These are phyloP conservation scores for Riptortus pedestris DNA, from an alignment of 1,140 invertebrate genomes.

Conservation along the genomic window DNA sequence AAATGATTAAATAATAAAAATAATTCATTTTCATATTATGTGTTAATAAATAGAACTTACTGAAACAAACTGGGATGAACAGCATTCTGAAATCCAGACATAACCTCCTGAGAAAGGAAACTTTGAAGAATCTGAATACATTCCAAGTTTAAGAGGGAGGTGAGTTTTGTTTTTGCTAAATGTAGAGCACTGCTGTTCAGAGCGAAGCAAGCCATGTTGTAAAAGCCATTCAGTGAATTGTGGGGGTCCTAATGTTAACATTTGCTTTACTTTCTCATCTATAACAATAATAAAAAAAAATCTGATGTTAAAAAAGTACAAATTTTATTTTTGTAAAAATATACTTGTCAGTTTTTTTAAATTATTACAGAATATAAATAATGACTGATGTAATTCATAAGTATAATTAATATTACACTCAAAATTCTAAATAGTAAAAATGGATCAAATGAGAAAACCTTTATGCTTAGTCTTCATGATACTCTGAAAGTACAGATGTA, in stretches of 20 bases:
- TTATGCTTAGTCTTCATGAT: too few relatives aligned
- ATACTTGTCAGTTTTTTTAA: too few relatives aligned
- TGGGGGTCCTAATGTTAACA: constrained; percentile 62
- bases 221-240: constrained; percentile 83
- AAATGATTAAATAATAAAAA: too few relatives aligned
- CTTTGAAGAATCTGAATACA: constrained; percentile 71
- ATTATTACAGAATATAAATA: not conserved
- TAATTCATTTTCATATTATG: too few relatives aligned
- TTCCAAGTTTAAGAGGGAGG: constrained; percentile 56
- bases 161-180: constrained; percentile 41
- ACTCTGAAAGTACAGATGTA: too few relatives aligned
- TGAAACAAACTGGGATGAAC: constrained; percentile 68
- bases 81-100: constrained; percentile 79
- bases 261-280: constrained; percentile 64
- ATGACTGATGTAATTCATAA: too few relatives aligned
- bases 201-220: constrained; percentile 64
- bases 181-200: constrained; percentile 60
- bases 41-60: constrained; percentile 34
- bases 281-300: constrained; percentile 26
- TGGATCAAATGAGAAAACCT: too few relatives aligned
- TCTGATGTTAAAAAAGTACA: constrained; percentile 9
- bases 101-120: constrained; percentile 79
- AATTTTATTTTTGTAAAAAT: too few relatives aligned
- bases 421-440: too few relatives aligned
- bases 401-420: too few relatives aligned